These are phyloP conservation scores for Cotesia typhae DNA, from an alignment of 1,140 invertebrate genomes.

Conservation along the genomic window DNA sequence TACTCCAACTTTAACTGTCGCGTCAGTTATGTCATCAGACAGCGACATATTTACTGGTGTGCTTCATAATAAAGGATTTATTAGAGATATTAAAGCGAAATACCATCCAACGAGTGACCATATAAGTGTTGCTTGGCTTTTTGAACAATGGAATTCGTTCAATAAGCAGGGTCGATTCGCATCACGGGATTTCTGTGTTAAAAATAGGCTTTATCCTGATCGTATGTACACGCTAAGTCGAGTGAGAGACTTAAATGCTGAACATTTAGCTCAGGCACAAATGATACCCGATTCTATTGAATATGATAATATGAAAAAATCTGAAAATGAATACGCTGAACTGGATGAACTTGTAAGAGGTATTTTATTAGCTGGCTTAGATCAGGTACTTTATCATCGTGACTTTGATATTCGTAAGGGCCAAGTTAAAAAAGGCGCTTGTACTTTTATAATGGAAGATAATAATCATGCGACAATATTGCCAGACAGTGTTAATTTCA, in stretches of 20 bases:
- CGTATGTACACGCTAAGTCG: constrained; percentile 63
- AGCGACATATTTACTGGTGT: constrained; percentile 49
- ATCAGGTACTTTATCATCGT: constrained; percentile 63
- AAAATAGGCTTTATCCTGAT: constrained; percentile 57
- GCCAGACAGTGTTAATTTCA: constrained; percentile 69
- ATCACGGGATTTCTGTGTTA: constrained; percentile 55
- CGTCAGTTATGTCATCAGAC: constrained; percentile 49
- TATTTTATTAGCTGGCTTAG: constrained; percentile 65
- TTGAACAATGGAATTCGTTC: constrained; percentile 59
- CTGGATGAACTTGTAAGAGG: constrained; percentile 66
- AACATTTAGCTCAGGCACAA: constrained; percentile 28
- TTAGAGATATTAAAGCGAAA: constrained; percentile 63
- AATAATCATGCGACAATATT: constrained; percentile 62
- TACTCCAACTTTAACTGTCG: constrained; percentile 57
- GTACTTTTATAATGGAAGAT: constrained; percentile 59
- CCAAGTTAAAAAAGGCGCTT: constrained; percentile 57
- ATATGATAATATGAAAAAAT: constrained; percentile 41
- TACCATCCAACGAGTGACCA: constrained; percentile 69
- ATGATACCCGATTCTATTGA: constrained; percentile 26
- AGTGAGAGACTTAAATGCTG: constrained; percentile 50
- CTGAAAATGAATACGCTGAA: constrained; percentile 58
- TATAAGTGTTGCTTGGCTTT: constrained; percentile 64
- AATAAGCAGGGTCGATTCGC: constrained; percentile 40
- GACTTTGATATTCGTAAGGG: constrained; percentile 62
- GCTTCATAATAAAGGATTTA: constrained; percentile 49